A percentile compares a stretch with the other conserved stretches of the same genome.
Evolutionary conservation across 1,140 invertebrate species (phyloP).

Genomic region (Drepana arcuata): DNA sequence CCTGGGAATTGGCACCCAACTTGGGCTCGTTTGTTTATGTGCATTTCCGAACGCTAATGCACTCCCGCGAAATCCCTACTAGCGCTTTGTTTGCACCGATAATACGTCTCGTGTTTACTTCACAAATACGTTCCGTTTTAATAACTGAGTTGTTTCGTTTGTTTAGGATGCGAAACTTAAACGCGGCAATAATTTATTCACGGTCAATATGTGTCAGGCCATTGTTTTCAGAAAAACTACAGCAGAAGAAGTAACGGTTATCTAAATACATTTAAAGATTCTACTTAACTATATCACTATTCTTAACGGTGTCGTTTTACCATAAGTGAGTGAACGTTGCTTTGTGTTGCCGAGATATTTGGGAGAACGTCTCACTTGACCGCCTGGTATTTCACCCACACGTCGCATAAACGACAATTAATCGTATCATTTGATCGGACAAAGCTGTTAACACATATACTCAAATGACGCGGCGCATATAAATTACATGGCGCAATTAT

Average conservation of each 20-base stretch:
- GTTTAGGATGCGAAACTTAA: slow-evolving; percentile 12
- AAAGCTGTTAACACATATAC: too few species aligned
- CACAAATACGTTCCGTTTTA: slow-evolving; percentile 6
- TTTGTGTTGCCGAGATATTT: too few species aligned
- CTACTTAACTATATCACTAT: slow-evolving; percentile 13
- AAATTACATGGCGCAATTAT: slow-evolving; percentile 37
- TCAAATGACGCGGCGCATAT: too few species aligned
- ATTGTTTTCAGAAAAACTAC: slow-evolving; percentile 18
- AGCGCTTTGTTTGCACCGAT: slow-evolving; percentile 1
- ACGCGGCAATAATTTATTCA: too few species aligned
- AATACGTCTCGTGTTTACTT: slow-evolving; percentile 6
- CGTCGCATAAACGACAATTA: slow-evolving; percentile 15
- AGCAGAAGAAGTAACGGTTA: slow-evolving; percentile 16
- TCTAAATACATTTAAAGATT: slow-evolving; percentile 11
- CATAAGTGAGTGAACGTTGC: too few species aligned
- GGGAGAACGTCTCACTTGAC: too few species aligned
- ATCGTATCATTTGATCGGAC: slow-evolving; percentile 10
- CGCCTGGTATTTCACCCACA: too few species aligned
- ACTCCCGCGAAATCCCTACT: slow-evolving; percentile 15
- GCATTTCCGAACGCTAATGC: slow-evolving; percentile 18
- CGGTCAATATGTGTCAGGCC: slow-evolving; percentile 7
- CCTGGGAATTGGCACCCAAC: slow-evolving; percentile 30
- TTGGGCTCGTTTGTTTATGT: slow-evolving; percentile 17
- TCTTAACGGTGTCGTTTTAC: too few species aligned
- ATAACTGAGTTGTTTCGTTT: slow-evolving; percentile 7